Conservation (phyloP, 2,113 vertebrate genomes). For the Phodopus roborovskii region DNA sequence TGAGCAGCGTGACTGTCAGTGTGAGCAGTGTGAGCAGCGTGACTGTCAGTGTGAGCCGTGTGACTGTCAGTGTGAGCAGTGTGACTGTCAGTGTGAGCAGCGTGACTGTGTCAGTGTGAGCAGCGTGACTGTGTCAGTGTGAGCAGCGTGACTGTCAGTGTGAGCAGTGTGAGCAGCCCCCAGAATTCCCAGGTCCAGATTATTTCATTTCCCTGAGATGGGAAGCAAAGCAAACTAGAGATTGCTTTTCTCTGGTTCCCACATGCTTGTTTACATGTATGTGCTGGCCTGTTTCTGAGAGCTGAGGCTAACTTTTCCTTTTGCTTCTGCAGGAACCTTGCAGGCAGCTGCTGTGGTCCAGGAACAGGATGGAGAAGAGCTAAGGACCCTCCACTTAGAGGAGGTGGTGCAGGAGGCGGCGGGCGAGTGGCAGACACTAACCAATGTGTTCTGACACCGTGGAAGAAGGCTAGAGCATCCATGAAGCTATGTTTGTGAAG, state of each 20-base stretch:
- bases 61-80: too few species aligned
- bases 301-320: background rate
- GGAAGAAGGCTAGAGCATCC: conserved; percentile 7
- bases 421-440: conserved; percentile 91
- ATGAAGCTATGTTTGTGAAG: background rate
- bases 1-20: too few species aligned
- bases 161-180: too few species aligned
- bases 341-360: conserved; percentile 83
- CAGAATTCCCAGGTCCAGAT: too few species aligned
- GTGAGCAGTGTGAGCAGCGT: too few species aligned
- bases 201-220: background rate
- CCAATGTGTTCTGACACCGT: conserved; percentile 88
- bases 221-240: accelerated
- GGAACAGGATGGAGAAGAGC: conserved; percentile 87
- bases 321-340: conserved; percentile 80
- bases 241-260: accelerated
- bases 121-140: too few species aligned
- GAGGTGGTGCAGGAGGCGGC: conserved; percentile 90
- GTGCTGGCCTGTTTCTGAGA: accelerated
- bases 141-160: too few species aligned
- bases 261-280: background rate
- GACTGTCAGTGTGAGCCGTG: too few species aligned
- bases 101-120: too few species aligned
- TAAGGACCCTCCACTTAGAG: conserved; percentile 88
- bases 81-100: too few species aligned